phyloP scores from a whole-genome alignment of 30 jellyfish, hydroid and myxozoan genomes.

The Cassiopea xamachana region DNA sequence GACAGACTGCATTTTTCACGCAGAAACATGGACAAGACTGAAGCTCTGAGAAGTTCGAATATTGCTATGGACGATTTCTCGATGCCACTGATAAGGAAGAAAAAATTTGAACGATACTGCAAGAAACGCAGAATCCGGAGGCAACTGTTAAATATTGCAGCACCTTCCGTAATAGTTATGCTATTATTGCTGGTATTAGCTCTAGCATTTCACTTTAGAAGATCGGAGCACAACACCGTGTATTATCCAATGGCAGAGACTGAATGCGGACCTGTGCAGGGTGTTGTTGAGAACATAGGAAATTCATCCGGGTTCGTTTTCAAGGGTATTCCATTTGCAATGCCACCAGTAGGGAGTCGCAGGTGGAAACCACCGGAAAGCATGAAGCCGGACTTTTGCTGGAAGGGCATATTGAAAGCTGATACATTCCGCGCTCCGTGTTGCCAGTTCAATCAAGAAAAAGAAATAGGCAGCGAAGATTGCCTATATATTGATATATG shows the following conservation, averaged over 20 bases:
- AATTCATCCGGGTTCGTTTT: conserved; percentile 6
- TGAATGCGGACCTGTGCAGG: conserved; percentile 17
- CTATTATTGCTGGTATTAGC: neutral
- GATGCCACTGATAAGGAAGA: neutral
- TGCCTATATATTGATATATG: conserved; percentile 10
- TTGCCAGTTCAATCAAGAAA: neutral
- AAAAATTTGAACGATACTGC: neutral
- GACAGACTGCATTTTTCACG: too few relatives aligned
- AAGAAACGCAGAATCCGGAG: neutral
- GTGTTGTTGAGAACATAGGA: neutral
- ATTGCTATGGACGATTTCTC: neutral
- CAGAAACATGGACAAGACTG: neutral
- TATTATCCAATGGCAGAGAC: conserved; percentile 6
- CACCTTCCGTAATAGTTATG: neutral
- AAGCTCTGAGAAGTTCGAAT: neutral
- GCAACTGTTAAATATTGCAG: neutral
- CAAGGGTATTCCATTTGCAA: conserved; percentile 89
- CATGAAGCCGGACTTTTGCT: conserved; percentile 17
- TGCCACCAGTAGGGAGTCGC: conserved; percentile 78
- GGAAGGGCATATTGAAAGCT: conserved; percentile 77
- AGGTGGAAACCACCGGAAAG: conserved; percentile 79
- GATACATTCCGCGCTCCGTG: conserved; percentile 27
- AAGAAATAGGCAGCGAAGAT: conserved; percentile 23
- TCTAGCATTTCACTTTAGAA: neutral
- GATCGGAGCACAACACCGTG: neutral